Evolutionary conservation across 2,797 vertebrate species (phyloP), one percentile per base, ranked within the genome.

Genomic region (Lithobates pipiens): DNA sequence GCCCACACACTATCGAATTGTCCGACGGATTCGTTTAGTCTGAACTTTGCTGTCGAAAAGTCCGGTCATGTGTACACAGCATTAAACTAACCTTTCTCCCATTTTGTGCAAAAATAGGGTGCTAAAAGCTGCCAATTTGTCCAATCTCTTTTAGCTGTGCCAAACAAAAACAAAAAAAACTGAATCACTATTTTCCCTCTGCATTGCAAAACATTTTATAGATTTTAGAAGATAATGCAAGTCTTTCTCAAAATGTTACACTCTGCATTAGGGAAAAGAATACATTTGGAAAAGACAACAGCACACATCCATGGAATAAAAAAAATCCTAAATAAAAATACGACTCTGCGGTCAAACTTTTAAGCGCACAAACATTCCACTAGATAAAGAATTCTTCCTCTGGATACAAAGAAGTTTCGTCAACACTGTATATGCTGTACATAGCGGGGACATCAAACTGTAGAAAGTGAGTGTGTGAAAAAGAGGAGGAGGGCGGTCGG

Each of bases 241-340:
- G 83, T 92, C 91, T 91, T 87, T 89, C 91, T 90, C 90, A 90
- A 91, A 91, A 92, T 88, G 88, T 90, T 87, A 91, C 89, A 89
- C 39, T 39, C 93, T 90, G 88, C 90, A 50, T 81, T 83, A 89
- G 89, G 89, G 90, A 92, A 73, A 90, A 85, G 91, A 88, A 91
- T 82, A 91, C 80, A 8, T 25, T 87, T 87, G 85, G 84, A 86
- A 86, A 88, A 89, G 91, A 89, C 89, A 91, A 91, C 76, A 61
- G 88, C 83, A 89, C 70, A 86, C 63, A 81, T 89, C 85, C 88
- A 90, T 88, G 91, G 89, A 78, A 5, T 65, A 92, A 89, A 16
- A 0, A 46, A 73, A 86, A 32, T 32, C 2, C 2, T 2, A 32
- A 32, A 32, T 32, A 36, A 39, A 57, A 36, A n/a, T 36, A 23